phyloP scores from a whole-genome alignment of 1,140 invertebrate species.

The Diabrotica undecimpunctata region DNA sequence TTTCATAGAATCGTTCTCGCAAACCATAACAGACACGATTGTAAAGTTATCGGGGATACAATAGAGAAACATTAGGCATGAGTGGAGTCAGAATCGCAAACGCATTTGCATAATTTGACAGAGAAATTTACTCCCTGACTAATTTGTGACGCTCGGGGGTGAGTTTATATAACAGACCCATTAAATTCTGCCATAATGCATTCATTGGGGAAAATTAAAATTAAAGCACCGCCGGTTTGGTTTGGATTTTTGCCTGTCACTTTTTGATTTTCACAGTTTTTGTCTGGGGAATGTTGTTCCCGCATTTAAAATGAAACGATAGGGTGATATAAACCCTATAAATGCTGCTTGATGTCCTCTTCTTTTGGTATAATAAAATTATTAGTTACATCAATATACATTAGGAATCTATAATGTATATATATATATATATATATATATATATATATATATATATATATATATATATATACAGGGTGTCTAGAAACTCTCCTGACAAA shows the following conservation, averaged over 20 bases:
- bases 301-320: no score
- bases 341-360: no score
- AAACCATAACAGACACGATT: slow-evolving; percentile 4
- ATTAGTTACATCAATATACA: no score
- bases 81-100: slow-evolving; percentile 18
- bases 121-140: slow-evolving; percentile 46
- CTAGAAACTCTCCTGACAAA: no score
- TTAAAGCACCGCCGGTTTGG: slow-evolving; percentile 5
- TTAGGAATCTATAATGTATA: no score
- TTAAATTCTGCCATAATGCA: slow-evolving; percentile 36
- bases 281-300: not conserved
- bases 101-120: slow-evolving; percentile 46
- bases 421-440: no score
- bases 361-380: no score
- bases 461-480: no score
- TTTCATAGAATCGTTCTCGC: not conserved
- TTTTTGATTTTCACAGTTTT: slow-evolving; percentile 5
- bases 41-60: slow-evolving; percentile 11
- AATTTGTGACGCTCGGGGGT: slow-evolving; percentile 44
- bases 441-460: no score
- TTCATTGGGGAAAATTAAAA: slow-evolving; percentile 35
- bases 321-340: no score
- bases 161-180: slow-evolving; percentile 42
- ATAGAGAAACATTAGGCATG: slow-evolving; percentile 16
- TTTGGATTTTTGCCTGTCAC: slow-evolving; percentile 12